These are phyloP conservation scores for Motacilla tschutschensis DNA, from an alignment of 2,113 vertebrate species.

Conservation along the genomic window DNA sequence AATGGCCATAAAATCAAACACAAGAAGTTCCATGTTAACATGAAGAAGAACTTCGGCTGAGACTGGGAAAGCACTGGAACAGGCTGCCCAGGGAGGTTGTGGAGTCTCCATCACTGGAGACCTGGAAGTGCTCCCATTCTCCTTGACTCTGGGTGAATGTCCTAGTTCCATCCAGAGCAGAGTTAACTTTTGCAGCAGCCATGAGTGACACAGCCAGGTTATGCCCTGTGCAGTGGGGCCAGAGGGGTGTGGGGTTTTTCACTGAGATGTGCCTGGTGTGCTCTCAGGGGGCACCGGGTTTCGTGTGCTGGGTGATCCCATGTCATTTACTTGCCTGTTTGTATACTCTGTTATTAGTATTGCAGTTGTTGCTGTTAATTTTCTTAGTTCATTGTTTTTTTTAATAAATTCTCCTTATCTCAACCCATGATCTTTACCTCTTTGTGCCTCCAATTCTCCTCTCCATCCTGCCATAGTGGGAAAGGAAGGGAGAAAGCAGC, in stretches of 20 bases:
- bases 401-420: neutral
- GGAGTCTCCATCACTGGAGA: neutral
- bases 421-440: neutral
- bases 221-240: neutral
- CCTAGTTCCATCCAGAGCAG: neutral
- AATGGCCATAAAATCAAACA: neutral
- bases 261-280: accelerated
- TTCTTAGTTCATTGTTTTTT: neutral
- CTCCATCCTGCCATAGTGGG: neutral
- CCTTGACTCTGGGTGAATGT: neutral
- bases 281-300: accelerated
- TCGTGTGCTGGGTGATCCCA: neutral
- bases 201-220: neutral
- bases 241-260: neutral
- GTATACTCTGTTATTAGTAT: neutral
- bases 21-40: neutral
- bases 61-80: neutral
- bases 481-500: neutral
- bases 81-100: neutral
- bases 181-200: neutral
- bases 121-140: accelerated
- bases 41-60: neutral
- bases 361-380: neutral
- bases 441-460: neutral
- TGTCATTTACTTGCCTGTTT: accelerated